Base-by-base conservation (phyloP, 2,113 vertebrate genomes). In the Caranx ignobilis region DNA sequence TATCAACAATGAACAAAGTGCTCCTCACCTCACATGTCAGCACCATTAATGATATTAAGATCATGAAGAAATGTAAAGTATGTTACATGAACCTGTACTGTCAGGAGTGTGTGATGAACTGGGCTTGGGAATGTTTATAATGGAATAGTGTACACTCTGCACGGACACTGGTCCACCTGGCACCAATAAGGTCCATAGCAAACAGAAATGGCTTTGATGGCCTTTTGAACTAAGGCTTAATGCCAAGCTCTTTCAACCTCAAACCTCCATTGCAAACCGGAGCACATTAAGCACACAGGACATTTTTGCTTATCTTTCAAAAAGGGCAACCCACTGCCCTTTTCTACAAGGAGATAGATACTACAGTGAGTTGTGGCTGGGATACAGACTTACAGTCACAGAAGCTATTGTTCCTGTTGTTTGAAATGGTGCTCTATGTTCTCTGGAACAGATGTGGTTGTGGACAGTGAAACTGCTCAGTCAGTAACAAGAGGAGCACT, bases 161-260 rank as follows among this genome's bases (percentile, higher is more conserved):
- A 56, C 32, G 56, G 59, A 57, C 50, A 4, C 35, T 62, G 48
- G 32, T 39, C 82, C 86, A 89, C 89, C 84, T 90, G 85, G 73
- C 74, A 82, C 34, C 67, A 74, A 87, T 91, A 70, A 77, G 71
- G 34, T 61, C 69, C 57, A 52, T 48, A 72, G 75, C 63, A 34
- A 84, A 55, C 54, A 61, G 39, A 83, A 64, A 84, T 78, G 65
- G 10, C 55, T 85, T 75, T 88, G 66, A 86, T 83, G 70, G 45
- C 54, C 35, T 77, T 85, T 87, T 90, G 84, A 91, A 90, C 84
- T 13, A 41, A 77, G 41, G 66, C 75, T 74, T 63, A 50, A 60
- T 43, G 56, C 60, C 3, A 0, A 26, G 31, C 65, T 73, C 71
- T 48, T 59, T 69, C 11, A 54, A 39, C 47, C 32, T 62, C 59